phyloP scores from a whole-genome alignment of 2,113 vertebrate species.

The Heptranchias perlo region DNA sequence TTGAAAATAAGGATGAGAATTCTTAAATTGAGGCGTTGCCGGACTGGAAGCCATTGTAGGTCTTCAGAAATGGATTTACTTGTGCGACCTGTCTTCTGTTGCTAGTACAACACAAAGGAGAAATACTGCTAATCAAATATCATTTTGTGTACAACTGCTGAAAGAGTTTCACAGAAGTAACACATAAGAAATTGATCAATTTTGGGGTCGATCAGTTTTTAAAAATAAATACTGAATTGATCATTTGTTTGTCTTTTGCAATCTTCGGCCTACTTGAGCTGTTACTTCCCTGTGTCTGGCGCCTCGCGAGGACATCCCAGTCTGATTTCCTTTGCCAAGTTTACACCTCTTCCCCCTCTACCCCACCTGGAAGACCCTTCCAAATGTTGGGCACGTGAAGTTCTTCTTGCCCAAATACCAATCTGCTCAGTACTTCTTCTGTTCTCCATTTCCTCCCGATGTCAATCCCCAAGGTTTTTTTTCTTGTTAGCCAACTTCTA shows the following conservation, averaged over 20 bases:
- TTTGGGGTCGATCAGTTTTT: background rate
- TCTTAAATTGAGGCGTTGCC: no score
- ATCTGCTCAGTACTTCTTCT: no score
- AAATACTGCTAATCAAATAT: background rate
- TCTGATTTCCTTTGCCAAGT: background rate
- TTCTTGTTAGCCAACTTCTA: no score
- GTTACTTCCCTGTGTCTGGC: background rate
- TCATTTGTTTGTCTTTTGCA: background rate
- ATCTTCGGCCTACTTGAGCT: background rate
- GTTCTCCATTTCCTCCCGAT: no score
- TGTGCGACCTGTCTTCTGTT: background rate
- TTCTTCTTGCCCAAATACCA: background rate
- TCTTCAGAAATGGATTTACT: background rate
- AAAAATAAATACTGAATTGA: background rate
- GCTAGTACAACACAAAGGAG: background rate
- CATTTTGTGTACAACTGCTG: background rate
- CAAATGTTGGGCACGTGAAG: background rate
- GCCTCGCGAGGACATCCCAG: background rate
- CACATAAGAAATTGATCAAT: background rate
- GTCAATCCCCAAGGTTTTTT: no score
- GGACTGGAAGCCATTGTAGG: no score
- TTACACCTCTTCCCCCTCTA: background rate
- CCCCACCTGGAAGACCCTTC: background rate
- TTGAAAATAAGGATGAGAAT: no score
- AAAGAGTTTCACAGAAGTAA: background rate